Base-by-base conservation (phyloP, 2,888 invertebrate species). In the Pherbina coryleti region DNA sequence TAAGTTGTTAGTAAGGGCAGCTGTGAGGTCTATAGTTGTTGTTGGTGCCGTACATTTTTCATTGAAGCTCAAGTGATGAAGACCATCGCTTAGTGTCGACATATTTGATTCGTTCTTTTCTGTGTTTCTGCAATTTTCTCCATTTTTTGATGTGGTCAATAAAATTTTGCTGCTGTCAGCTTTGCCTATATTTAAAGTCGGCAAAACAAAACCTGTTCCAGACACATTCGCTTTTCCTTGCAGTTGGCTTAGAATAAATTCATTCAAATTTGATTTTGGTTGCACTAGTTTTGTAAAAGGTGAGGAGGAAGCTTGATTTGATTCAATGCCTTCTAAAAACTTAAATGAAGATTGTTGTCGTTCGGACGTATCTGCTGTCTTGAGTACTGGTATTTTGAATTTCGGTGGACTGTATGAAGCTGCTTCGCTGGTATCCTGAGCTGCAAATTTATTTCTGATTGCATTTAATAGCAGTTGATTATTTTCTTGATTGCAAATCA, bases 11-110 rank as follows among this genome's bases (percentile, higher is more conserved):
- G 87, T 86, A 2, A 89, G 79, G 3, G 88, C 85, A 4, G 82
- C 70, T 9, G 86, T 85, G 72, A 88, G 78, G 79, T 89, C 89
- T 22, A 88, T 88, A 9, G 81, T 77, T 25, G 75, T 34, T 37
- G 79, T 11, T 53, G 71, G n/a, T 4, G 7, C 5, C 22, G 76
- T 51, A 8, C 17, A 53, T 4, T 82, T 71, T 8, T 80, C 78
- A 55, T 37, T 57, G 2, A 82, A 14, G 0, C 53, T 62, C 5
- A 82, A 64, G 8, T 78, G 71, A 25, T 71, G 55, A 1, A 82
- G 71, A 53, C 7, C 25, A 71, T 69, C 72, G 77, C 66, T 72
- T 5, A 28, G 19, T 19, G 19, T 74, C 64, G 76, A 75, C 25
- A 64, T 22, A 11, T 67, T 55, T 19, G 77, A 67, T 66, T 78